Conservation (phyloP, 2,888 invertebrate genomes). For the Eupeodes luniger region DNA sequence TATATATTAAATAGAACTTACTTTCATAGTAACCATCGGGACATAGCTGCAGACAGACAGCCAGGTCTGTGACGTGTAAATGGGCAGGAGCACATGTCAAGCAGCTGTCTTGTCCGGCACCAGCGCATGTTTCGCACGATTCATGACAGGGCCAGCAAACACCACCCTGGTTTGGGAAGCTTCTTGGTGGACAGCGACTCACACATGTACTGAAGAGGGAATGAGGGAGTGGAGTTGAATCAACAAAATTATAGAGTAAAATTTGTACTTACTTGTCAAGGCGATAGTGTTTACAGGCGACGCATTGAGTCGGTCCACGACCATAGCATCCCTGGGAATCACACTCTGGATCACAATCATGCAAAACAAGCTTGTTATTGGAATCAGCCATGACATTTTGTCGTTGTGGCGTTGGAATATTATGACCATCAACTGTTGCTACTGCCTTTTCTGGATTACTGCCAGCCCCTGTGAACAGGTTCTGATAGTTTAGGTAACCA, state of each 20-base stretch:
- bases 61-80: conserved; percentile 92
- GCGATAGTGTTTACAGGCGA: conserved; percentile 91
- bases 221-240: too few relatives aligned
- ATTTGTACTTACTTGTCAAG: conserved; percentile 89
- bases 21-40: conserved; percentile 95
- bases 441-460: conserved; percentile 91
- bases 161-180: conserved; percentile 91
- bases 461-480: conserved; percentile 90
- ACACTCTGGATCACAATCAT: conserved; percentile 93
- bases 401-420: conserved; percentile 86
- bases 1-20: conserved; percentile 82
- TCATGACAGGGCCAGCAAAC: conserved; percentile 95
- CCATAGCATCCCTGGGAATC: conserved; percentile 94
- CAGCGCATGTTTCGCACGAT: conserved; percentile 95
- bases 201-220: conserved; percentile 89
- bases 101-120: conserved; percentile 94
- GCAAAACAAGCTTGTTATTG: conserved; percentile 87
- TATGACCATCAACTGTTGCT: conserved; percentile 90
- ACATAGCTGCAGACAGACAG: conserved; percentile 94
- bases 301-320: conserved; percentile 92
- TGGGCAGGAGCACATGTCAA: conserved; percentile 93
- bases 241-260: background rate
- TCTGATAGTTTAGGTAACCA: conserved; percentile 91
- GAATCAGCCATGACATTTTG: conserved; percentile 87
- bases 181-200: conserved; percentile 92